These are phyloP conservation scores for Parnassius glacialis DNA, from an alignment of 2,888 invertebrate genomes.

Conservation along the genomic window DNA sequence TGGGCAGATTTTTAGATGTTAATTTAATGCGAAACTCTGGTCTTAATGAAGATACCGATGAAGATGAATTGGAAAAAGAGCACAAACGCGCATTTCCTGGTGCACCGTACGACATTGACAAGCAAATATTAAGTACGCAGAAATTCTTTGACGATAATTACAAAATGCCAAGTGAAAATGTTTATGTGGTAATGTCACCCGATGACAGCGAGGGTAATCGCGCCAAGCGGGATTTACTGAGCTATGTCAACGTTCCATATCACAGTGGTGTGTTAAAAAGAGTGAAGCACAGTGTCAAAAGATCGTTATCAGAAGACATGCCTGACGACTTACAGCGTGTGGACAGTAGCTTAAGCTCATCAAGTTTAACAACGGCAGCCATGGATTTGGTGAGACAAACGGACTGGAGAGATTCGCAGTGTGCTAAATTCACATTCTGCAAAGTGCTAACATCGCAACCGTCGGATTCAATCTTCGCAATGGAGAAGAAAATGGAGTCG, in stretches of 20 bases:
- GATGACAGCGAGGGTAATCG: slow-evolving; percentile 54
- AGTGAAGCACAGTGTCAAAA: slow-evolving; percentile 52
- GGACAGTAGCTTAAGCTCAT: slow-evolving; percentile 48
- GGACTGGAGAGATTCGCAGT: slow-evolving; percentile 88
- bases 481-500: slow-evolving; percentile 91
- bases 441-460: slow-evolving; percentile 86
- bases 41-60: slow-evolving; percentile 57
- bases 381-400: slow-evolving; percentile 74
- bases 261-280: slow-evolving; percentile 45
- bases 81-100: slow-evolving; percentile 77
- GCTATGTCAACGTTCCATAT: slow-evolving; percentile 50
- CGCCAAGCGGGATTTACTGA: slow-evolving; percentile 57
- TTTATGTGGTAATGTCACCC: slow-evolving; percentile 76
- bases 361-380: slow-evolving; percentile 65
- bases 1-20: slow-evolving; percentile 86
- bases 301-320: slow-evolving; percentile 61
- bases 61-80: slow-evolving; percentile 73
- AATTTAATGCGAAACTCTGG: slow-evolving; percentile 82
- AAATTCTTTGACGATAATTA: slow-evolving; percentile 74
- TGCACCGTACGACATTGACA: slow-evolving; percentile 65
- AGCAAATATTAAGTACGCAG: slow-evolving; percentile 65
- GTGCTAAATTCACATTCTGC: slow-evolving; percentile 89
- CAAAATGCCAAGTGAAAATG: slow-evolving; percentile 78
- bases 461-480: slow-evolving; percentile 85
- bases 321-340: slow-evolving; percentile 68